Evolutionary conservation across 2,888 invertebrate species (phyloP), one percentile per base, ranked within the genome.

Genomic region (Macrophya annulata): DNA sequence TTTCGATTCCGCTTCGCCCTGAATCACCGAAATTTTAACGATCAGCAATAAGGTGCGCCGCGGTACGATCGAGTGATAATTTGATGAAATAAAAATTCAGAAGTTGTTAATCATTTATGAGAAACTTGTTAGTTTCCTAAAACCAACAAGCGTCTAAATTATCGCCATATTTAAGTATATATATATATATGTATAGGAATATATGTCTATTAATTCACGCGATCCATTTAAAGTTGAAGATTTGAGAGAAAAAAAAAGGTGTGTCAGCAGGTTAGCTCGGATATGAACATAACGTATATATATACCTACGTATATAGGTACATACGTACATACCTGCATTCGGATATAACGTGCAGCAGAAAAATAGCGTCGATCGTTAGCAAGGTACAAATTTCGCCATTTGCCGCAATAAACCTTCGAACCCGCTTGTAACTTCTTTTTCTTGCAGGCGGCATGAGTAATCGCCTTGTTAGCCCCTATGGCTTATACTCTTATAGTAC

Each of bases 391-490:
- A 93, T 93, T 93, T 93, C 90, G 90, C 92, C 92, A 93, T 93
- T 93, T 92, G 92, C 92, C 89, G 92, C 91, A 93, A 93, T 93
- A 93, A 93, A 93, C 91, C 91, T 92, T 92, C 90, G 85, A 86
- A 87, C 89, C 89, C 88, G 92, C 92, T 91, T 93, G 93, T 93
- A 93, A 93, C 91, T 92, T 92, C 92, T 93, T 83, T 83, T 83
- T 91, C 91, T 92, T 92, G 91, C 92, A 91, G 92, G 88, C 91
- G 91, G 91, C 92, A 93, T 93, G 93, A 93, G 92, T 93, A 93
- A 93, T 93, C 92, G 92, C 90, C 93, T 93, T 93, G 93, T 93
- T 93, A 93, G 92, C 92, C 91, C 92, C 92, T 92, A 91, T 91
- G 92, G 93, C 91, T 91, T 91, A 83, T 83, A 48, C 68, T 83